phyloP scores from a whole-genome alignment of 53 echinoderm and acorn worm species.

The Temnopleurus reevesii region DNA sequence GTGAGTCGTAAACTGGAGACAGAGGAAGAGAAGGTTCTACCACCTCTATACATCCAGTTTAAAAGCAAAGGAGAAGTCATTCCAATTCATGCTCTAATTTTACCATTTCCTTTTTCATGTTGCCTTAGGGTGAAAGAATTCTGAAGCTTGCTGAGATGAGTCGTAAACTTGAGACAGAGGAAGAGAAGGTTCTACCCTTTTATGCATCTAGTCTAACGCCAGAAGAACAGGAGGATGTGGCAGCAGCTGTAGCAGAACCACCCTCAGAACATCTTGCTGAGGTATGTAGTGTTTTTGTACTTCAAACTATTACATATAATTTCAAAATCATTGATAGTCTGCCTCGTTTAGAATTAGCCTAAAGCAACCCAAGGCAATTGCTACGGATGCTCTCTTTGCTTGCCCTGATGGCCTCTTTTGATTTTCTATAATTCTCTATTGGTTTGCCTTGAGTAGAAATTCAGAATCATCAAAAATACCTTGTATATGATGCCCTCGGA shows the following conservation, averaged over 20 bases:
- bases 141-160: constrained; percentile 89
- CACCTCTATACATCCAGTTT: constrained; percentile 90
- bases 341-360: too few species aligned
- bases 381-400: too few species aligned
- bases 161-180: constrained; percentile 91
- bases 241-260: constrained; percentile 94
- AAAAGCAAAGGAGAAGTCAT: constrained; percentile 77
- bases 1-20: constrained; percentile 86
- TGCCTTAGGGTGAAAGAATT: constrained; percentile 92
- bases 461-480: too few species aligned
- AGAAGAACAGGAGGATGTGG: constrained; percentile 93
- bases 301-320: too few species aligned
- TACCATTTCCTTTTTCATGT: too few species aligned
- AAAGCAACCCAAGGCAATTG: too few species aligned
- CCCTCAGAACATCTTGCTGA: constrained; percentile 96
- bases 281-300: constrained; percentile 56
- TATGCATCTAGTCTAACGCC: constrained; percentile 89
- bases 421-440: too few species aligned
- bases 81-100: too few species aligned
- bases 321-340: too few species aligned
- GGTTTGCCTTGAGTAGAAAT: too few species aligned
- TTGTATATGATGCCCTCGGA: too few species aligned
- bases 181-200: constrained; percentile 98
- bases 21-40: constrained; percentile 94
- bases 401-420: too few species aligned